phyloP scores from a whole-genome alignment of 2,113 vertebrate species.

The Cryptomyrus ogoouensis region DNA sequence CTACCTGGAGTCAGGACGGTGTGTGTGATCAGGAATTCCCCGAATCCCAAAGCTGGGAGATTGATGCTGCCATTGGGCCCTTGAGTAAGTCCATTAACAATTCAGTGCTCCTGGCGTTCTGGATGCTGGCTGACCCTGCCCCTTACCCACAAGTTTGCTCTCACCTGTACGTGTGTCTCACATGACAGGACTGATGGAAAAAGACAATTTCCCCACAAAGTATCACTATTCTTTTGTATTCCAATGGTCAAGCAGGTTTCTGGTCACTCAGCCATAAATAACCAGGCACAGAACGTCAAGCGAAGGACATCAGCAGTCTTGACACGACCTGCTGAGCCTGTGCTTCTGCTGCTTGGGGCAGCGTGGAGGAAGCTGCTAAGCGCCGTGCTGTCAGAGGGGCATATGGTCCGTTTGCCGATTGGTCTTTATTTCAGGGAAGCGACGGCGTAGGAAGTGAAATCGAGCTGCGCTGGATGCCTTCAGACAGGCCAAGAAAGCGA shows the following conservation, averaged over 20 bases:
- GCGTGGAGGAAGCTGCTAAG: neutral
- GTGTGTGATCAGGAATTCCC: neutral
- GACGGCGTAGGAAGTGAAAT: neutral
- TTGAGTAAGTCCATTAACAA: neutral
- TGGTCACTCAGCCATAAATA: neutral
- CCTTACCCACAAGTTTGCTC: neutral
- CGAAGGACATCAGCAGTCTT: neutral
- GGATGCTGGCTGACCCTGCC: neutral
- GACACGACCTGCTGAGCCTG: neutral
- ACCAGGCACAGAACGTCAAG: neutral
- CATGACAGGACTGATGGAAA: neutral
- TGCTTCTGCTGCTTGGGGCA: neutral
- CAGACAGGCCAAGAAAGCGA: neutral
- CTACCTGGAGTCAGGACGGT: neutral
- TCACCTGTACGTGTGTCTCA: neutral
- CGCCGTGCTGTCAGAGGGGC: neutral
- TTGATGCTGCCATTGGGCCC: neutral
- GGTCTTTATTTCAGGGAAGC: neutral
- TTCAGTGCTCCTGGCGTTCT: neutral
- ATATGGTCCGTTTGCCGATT: neutral
- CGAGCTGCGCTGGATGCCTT: neutral
- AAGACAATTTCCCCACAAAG: neutral
- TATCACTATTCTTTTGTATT: neutral
- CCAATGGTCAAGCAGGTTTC: neutral
- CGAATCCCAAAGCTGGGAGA: neutral